Evolutionary conservation across 2,888 invertebrate genomes (phyloP).

Genomic region (Microdon myrmicae): DNA sequence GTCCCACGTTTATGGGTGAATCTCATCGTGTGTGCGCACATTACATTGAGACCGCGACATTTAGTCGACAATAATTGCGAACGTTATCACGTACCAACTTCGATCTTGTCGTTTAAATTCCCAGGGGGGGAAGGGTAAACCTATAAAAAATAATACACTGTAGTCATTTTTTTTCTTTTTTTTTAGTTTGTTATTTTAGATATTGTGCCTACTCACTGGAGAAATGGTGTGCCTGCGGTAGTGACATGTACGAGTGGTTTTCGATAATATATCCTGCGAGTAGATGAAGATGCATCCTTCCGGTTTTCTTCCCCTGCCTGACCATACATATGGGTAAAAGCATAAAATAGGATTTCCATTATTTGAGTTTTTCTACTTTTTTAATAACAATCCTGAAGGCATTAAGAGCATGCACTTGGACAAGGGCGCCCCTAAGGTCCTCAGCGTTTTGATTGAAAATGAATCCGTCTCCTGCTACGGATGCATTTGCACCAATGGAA

Average conservation of each 20-base stretch:
- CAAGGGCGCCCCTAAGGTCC: constrained; percentile 41
- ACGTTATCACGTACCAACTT: constrained; percentile 29
- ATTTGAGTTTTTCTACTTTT: constrained; percentile 26
- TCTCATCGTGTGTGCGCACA: constrained; percentile 30
- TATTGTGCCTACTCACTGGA: no score
- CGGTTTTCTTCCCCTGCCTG: constrained; percentile 20
- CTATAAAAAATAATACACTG: no score
- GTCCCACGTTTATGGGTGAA: constrained; percentile 15
- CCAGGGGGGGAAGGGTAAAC: no score
- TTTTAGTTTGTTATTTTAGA: no score
- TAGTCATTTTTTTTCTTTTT: no score
- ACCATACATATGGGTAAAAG: constrained; percentile 38
- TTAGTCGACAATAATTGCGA: constrained; percentile 19
- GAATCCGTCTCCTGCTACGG: constrained; percentile 19
- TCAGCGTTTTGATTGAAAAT: constrained; percentile 38
- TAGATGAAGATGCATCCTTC: constrained; percentile 14
- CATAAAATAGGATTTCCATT: constrained; percentile 48
- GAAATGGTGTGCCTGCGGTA: no score
- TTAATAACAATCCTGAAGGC: constrained; percentile 26
- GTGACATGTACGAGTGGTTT: constrained; percentile 15
- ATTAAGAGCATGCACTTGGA: constrained; percentile 42
- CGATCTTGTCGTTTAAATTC: constrained; percentile 21
- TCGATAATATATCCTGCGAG: neutral
- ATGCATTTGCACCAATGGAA: constrained; percentile 27
- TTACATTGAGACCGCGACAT: constrained; percentile 41